phyloP scores from a whole-genome alignment of 2,113 vertebrate species.

The human region GRCh38 chr18:39724001-39724500 shows the following conservation, averaged over 20 bases:
- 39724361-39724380: constrained; percentile 6
- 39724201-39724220: constrained; percentile 29
- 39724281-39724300: constrained; percentile 35
- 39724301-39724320: constrained; percentile 22
- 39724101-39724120: not conserved
- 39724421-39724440: constrained; percentile 12
- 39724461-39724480: not conserved
- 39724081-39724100: not conserved
- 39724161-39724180: not conserved
- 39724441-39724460: not conserved
- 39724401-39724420: not conserved
- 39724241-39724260: constrained; percentile 17
- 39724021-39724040: not conserved
- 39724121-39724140: not conserved
- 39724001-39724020: not conserved
- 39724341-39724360: not conserved
- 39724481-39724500: not conserved
- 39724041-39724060: not conserved
- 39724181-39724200: not conserved
- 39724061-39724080: not conserved
- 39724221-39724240: not conserved
- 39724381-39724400: constrained; percentile 7
- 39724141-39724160: not conserved
- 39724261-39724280: not conserved
- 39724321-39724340: not conserved